A percentile compares a stretch with the other conserved stretches of the same genome.
Conservation (phyloP, 2,113 vertebrate genomes). For the Merops nubicus region DNA sequence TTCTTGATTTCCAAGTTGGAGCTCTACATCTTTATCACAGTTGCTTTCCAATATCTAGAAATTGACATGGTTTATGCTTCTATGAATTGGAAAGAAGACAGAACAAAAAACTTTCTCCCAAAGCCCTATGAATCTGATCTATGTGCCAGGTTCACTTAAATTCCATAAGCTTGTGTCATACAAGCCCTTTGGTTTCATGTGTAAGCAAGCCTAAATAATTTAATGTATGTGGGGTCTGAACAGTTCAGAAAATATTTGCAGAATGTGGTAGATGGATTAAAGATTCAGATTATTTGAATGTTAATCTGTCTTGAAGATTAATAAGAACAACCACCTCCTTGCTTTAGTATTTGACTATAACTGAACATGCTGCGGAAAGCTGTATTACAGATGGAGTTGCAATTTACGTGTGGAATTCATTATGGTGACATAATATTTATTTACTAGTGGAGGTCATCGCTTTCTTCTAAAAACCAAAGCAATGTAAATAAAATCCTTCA, state of each 20-base stretch:
- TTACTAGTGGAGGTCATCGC: conserved; percentile 16
- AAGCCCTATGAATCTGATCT: neutral
- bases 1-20: neutral
- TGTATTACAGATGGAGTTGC: neutral
- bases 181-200: neutral
- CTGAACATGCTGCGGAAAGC: neutral
- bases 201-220: neutral
- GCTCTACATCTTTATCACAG: neutral
- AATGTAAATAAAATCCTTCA: conserved; percentile 27
- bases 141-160: neutral
- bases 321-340: neutral
- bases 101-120: neutral
- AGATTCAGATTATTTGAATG: neutral
- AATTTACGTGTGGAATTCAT: conserved; percentile 13
- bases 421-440: conserved; percentile 21
- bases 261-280: neutral
- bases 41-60: conserved; percentile 3
- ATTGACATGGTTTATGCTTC: neutral
- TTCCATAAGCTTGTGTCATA: neutral
- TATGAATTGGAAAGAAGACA: neutral
- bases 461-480: neutral
- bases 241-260: neutral
- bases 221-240: neutral
- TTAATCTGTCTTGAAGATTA: neutral
- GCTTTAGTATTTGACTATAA: neutral